Base-by-base conservation (phyloP, 2,113 vertebrate species). In the Solea senegalensis region DNA sequence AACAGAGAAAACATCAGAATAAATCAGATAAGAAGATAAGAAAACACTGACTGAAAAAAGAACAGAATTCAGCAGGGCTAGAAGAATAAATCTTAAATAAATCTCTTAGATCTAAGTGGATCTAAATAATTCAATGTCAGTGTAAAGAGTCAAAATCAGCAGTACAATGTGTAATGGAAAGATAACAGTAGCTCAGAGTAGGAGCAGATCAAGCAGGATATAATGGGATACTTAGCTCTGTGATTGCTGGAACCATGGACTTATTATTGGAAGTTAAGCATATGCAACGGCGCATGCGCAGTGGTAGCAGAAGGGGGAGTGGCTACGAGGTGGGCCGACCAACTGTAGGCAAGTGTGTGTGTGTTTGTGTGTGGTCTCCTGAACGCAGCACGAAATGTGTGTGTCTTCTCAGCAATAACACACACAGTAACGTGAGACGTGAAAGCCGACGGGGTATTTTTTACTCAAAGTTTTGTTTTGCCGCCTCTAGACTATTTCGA, bases 381-480 rank as follows among this genome's bases (percentile, higher is more conserved):
- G 65, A 80, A 65, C 77, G 85, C 55, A 72, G 67, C 74, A 77
- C 73, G 69, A 83, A 84, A 84, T 83, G 79, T 87, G 79, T 87
- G 83, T 88, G 72, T 86, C 72, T 58, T 76, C 70, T 80, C 56
- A 75, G 80, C 70, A 80, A 60, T 82, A 74, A 80, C 72, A 71
- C 74, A 81, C 78, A 78, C 44, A 76, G 49, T 44, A 74, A 69
- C 71, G 80, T 83, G 77, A 83, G 67, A 74, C 76, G 78, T 78
- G 72, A 43, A 49, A 48, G 60, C 51, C 65, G 81, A 80, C 74
- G 81, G 57, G 28, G 4, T 56, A 65, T 60, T 80, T 68, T 74
- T 78, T 51, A 39, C 5, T 45, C 9, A 79, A 79, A 87, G 81
- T 89, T 82, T 82, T 72, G 15, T 26, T 69, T 85, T 63, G 61